Conservation (phyloP, 2,797 vertebrate species). For the Allenopithecus nigroviridis region DNA sequence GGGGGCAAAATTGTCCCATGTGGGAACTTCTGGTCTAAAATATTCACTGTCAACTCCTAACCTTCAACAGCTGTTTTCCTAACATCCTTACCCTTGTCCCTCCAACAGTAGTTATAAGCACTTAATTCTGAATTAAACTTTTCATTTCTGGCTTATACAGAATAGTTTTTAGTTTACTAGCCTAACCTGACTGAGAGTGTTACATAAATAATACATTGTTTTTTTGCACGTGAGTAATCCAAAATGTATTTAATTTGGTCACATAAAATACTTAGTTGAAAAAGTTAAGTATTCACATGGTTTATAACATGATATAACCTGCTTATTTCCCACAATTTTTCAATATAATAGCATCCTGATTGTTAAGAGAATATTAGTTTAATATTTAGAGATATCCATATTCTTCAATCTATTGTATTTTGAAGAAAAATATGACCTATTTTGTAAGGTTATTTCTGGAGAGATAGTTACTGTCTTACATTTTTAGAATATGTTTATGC, state of each 20-base stretch:
- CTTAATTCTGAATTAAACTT: not conserved
- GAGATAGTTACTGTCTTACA: slow-evolving; percentile 49
- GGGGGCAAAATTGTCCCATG: not conserved
- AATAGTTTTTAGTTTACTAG: not conserved
- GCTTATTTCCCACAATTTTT: not conserved
- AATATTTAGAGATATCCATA: not conserved
- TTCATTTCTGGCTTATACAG: not conserved
- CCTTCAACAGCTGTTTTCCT: not conserved
- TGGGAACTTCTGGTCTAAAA: not conserved
- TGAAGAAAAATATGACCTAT: slow-evolving; percentile 38
- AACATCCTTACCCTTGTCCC: not conserved
- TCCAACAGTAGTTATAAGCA: not conserved
- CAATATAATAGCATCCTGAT: not conserved
- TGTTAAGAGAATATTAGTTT: not conserved
- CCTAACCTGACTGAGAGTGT: not conserved
- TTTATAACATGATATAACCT: not conserved
- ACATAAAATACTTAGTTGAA: not conserved
- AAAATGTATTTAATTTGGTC: slow-evolving; percentile 20
- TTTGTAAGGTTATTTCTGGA: slow-evolving; percentile 65
- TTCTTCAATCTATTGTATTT: not conserved
- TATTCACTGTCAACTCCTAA: not conserved
- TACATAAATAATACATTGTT: not conserved
- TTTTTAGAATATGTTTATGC: slow-evolving; percentile 72
- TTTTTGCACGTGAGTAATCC: not conserved
- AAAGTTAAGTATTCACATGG: not conserved